Percentiles rank a stretch among this genome's conserved stretches.
Conservation (phyloP, 2,113 vertebrate genomes). For the Nannospalax galili region DNA sequence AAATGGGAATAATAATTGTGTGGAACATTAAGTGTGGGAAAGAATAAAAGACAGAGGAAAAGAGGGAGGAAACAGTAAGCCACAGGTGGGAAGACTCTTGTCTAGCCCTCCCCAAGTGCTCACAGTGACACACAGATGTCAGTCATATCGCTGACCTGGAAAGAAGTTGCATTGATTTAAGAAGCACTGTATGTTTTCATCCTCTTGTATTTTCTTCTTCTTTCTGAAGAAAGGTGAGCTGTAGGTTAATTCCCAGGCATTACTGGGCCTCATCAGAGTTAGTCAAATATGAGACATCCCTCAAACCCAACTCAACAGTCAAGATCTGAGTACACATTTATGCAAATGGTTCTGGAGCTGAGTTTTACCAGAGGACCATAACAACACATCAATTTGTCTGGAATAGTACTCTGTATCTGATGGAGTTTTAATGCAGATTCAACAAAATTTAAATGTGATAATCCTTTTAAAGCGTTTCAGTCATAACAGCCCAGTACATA, state of each 20-base stretch:
- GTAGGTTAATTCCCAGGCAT: background rate
- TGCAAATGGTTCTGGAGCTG: background rate
- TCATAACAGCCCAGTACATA: background rate
- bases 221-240: background rate
- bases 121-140: background rate
- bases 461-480: background rate
- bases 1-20: background rate
- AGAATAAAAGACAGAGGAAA: background rate
- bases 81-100: background rate
- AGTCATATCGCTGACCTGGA: background rate
- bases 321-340: background rate
- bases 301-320: background rate
- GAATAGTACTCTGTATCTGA: background rate
- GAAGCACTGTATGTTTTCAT: background rate
- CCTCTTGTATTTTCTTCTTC: background rate
- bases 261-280: background rate
- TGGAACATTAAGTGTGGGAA: background rate
- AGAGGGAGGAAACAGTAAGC: background rate
- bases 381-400: background rate
- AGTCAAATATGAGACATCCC: background rate
- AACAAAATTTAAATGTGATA: background rate
- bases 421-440: background rate
- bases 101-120: background rate
- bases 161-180: background rate
- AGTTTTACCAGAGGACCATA: background rate